phyloP scores from a whole-genome alignment of 2,113 vertebrate species.

The Vimba vimba region DNA sequence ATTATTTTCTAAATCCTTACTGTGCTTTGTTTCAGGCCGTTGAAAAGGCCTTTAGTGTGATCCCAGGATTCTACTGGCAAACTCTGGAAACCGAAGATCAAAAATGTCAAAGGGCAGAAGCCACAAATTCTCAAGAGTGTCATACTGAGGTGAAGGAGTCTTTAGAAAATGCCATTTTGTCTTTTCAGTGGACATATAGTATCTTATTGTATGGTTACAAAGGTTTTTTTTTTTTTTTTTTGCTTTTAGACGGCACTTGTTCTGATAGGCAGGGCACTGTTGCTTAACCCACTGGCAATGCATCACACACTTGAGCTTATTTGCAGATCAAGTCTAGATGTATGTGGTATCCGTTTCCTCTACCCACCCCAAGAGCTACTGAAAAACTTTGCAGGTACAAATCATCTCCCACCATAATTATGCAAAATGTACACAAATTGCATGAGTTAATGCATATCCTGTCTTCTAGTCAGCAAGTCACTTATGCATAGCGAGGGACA shows the following conservation, averaged over 20 bases:
- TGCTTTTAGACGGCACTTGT: constrained; percentile 71
- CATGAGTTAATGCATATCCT: neutral
- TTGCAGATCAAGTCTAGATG: constrained; percentile 66
- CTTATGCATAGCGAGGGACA: constrained; percentile 29
- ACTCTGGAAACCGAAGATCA: constrained; percentile 72
- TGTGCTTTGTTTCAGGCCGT: constrained; percentile 68
- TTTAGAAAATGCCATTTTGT: neutral
- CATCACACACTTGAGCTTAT: constrained; percentile 74
- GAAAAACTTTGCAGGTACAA: constrained; percentile 68
- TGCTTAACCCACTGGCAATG: constrained; percentile 65
- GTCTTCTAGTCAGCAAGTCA: constrained; percentile 62
- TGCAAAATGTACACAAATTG: neutral
- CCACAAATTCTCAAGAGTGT: constrained; percentile 52
- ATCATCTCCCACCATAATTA: constrained; percentile 9
- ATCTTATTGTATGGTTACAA: neutral
- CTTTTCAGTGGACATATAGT: neutral
- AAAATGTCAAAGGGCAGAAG: constrained; percentile 65
- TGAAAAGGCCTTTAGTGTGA: constrained; percentile 66
- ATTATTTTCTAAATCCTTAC: neutral
- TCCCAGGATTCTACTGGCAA: constrained; percentile 78
- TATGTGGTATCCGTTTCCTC: constrained; percentile 75
- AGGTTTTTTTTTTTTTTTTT: constrained; percentile 12
- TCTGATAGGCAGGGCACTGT: constrained; percentile 64
- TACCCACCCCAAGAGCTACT: constrained; percentile 64
- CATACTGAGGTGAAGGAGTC: constrained; percentile 70